Conservation (phyloP, 1,140 invertebrate genomes). For the Schlechtendalia chinensis region DNA sequence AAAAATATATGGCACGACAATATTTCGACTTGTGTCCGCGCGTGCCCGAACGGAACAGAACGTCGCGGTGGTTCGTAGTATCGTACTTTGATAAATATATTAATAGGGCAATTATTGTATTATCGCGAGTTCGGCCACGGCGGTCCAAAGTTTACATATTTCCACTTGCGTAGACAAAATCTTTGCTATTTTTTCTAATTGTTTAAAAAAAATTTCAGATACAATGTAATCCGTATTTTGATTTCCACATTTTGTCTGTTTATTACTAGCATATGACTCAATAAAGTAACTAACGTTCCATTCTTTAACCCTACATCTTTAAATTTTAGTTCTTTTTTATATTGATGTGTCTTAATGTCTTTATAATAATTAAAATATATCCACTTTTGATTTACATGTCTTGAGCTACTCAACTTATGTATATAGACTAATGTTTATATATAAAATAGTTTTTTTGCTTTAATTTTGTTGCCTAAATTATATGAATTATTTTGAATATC, state of each 20-base stretch:
- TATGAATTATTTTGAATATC: background rate
- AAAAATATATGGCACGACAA: no score
- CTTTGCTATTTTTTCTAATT: background rate
- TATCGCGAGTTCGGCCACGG: no score
- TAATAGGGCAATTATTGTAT: no score
- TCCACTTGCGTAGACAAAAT: no score
- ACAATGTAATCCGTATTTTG: background rate
- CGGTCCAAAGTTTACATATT: no score
- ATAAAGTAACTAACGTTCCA: background rate
- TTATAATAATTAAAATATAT: slow-evolving; percentile 12
- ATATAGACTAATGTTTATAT: slow-evolving; percentile 4
- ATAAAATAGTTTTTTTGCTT: background rate
- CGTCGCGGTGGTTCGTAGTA: no score
- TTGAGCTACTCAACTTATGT: slow-evolving; percentile 1
- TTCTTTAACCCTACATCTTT: background rate
- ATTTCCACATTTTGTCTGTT: background rate
- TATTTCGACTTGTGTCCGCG: no score
- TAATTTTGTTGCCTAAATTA: background rate
- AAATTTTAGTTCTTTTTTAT: background rate
- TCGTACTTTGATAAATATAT: no score
- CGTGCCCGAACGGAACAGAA: no score
- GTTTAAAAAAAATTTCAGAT: background rate
- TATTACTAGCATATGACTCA: background rate
- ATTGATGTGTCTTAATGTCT: background rate
- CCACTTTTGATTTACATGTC: background rate